Evolutionary conservation across 2,113 vertebrate genomes (phyloP).

Genomic region (Monopterus albus): DNA sequence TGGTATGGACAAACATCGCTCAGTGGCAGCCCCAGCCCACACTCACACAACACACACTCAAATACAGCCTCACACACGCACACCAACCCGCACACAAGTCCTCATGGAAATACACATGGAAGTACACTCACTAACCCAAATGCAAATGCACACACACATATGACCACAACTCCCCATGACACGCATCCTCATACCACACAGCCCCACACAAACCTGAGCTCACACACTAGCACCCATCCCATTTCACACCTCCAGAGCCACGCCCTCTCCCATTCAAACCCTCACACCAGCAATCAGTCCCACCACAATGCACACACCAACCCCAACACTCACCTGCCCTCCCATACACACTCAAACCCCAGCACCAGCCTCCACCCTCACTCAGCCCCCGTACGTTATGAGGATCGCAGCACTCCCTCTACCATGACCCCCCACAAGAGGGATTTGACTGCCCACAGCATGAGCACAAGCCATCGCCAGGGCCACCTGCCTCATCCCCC

Average conservation of each 20-base stretch:
- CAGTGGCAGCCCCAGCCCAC: slow-evolving; percentile 77
- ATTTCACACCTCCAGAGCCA: slow-evolving; percentile 61
- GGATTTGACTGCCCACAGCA: slow-evolving; percentile 81
- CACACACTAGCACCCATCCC: slow-evolving; percentile 60
- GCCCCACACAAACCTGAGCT: slow-evolving; percentile 59
- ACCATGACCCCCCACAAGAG: slow-evolving; percentile 87
- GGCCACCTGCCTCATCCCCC: slow-evolving; percentile 75
- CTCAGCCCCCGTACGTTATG: slow-evolving; percentile 75
- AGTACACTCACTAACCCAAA: slow-evolving; percentile 57
- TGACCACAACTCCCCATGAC: slow-evolving; percentile 56
- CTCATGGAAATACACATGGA: slow-evolving; percentile 63
- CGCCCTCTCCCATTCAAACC: slow-evolving; percentile 57
- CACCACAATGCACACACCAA: slow-evolving; percentile 63
- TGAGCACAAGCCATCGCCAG: slow-evolving; percentile 83
- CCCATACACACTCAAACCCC: slow-evolving; percentile 55
- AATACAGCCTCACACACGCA: slow-evolving; percentile 62
- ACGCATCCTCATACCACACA: slow-evolving; percentile 70
- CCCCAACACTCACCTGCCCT: slow-evolving; percentile 57
- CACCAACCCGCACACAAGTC: slow-evolving; percentile 70
- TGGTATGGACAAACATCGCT: slow-evolving; percentile 91
- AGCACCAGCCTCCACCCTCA: slow-evolving; percentile 66
- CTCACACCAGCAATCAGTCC: slow-evolving; percentile 58
- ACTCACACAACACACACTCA: slow-evolving; percentile 61
- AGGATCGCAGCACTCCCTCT: slow-evolving; percentile 88
- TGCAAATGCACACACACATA: slow-evolving; percentile 56